Percentiles rank a stretch among this genome's conserved stretches.
These are phyloP conservation scores for Clarias batrachus DNA, from an alignment of 2,113 vertebrate genomes.

Conservation along the genomic window DNA sequence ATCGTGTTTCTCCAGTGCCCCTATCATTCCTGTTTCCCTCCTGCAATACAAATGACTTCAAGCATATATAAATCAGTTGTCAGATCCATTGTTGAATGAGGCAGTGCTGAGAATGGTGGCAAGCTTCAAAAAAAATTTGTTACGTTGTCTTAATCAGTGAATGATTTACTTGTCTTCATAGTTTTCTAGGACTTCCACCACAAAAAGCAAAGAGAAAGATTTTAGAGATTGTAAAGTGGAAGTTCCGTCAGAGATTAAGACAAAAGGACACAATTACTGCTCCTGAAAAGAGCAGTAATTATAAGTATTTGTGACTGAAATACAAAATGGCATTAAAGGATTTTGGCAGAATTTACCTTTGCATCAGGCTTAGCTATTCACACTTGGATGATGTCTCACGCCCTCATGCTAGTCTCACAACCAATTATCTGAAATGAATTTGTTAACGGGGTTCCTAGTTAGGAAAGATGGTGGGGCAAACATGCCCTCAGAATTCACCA, in stretches of 20 bases:
- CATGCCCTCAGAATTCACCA: background rate
- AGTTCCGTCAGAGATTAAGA: background rate
- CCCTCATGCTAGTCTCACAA: background rate
- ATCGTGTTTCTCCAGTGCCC: background rate
- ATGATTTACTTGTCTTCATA: too few species aligned
- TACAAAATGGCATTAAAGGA: background rate
- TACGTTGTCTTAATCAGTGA: too few species aligned
- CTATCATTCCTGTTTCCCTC: background rate
- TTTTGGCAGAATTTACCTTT: constrained; percentile 6
- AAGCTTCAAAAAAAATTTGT: background rate
- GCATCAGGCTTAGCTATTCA: background rate
- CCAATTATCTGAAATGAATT: background rate
- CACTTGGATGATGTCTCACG: background rate
- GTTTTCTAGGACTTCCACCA: too few species aligned
- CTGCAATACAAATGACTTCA: background rate
- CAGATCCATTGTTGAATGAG: background rate
- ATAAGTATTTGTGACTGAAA: too few species aligned
- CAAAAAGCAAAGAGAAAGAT: background rate
- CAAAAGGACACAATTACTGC: background rate
- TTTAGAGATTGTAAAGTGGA: background rate
- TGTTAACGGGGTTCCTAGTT: background rate
- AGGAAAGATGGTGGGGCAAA: background rate
- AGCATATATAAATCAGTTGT: background rate
- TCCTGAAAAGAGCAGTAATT: background rate
- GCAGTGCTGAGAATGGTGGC: background rate